Evolutionary conservation across 2,888 invertebrate species (phyloP).

Genomic region (Xestia xanthographa): DNA sequence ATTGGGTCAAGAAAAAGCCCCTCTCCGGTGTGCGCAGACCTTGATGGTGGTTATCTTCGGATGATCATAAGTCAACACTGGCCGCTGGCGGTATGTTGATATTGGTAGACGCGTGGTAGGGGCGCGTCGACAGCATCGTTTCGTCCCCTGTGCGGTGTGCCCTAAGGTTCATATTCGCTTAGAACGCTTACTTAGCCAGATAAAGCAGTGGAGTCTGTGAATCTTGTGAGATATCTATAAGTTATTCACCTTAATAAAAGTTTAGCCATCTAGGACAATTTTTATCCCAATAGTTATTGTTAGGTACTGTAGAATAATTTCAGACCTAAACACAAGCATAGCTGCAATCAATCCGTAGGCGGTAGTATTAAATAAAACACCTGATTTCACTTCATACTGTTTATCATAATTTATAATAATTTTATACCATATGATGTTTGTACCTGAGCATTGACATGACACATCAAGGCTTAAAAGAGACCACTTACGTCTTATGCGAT

Average conservation of each 20-base stretch:
- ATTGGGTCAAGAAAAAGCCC: not conserved
- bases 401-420: not conserved
- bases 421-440: not conserved
- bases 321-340: not conserved
- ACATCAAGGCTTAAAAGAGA: not conserved
- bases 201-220: not conserved
- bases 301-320: not conserved
- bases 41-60: not conserved
- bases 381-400: not conserved
- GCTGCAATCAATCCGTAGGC: not conserved
- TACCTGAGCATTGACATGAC: not conserved
- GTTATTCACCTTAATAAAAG: not conserved
- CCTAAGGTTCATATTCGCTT: not conserved
- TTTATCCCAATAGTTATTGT: not conserved
- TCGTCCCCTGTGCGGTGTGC: not conserved
- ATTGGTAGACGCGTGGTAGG: not conserved
- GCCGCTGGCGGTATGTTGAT: not conserved
- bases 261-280: not conserved
- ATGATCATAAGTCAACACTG: not conserved
- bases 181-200: not conserved
- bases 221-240: too few species aligned
- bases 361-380: conserved; percentile 9
- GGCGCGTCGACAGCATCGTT: not conserved
- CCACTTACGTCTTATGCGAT: not conserved
- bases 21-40: not conserved